A percentile compares a stretch with the other conserved stretches of the same genome.
These are phyloP conservation scores for Platycheirus albimanus DNA, from an alignment of 2,888 invertebrate species.

Conservation along the genomic window DNA sequence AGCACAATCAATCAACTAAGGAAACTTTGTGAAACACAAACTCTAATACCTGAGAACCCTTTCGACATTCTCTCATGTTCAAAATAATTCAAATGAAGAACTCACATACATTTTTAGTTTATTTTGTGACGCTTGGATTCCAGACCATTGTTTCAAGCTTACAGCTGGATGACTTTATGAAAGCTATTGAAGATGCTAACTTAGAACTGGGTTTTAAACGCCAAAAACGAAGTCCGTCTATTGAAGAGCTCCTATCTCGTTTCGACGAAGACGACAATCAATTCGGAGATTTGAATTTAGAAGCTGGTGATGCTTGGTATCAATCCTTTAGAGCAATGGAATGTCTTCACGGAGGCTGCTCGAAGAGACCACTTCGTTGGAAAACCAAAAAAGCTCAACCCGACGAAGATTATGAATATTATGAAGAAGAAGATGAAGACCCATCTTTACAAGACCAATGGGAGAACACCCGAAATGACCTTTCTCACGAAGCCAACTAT, in stretches of 20 bases:
- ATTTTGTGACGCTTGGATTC: background rate
- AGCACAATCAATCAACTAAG: no score
- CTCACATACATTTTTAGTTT: slow-evolving; percentile 5
- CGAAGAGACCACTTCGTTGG: slow-evolving; percentile 34
- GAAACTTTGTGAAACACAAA: background rate
- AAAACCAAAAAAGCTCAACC: slow-evolving; percentile 37
- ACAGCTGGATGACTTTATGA: slow-evolving; percentile 76
- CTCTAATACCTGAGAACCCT: background rate
- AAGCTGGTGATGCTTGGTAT: slow-evolving; percentile 77
- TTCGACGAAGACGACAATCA: slow-evolving; percentile 65
- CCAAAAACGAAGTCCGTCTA: slow-evolving; percentile 76
- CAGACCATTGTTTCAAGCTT: slow-evolving; percentile 43
- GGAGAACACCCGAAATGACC: slow-evolving; percentile 77
- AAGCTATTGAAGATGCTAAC: slow-evolving; percentile 74
- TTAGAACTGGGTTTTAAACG: slow-evolving; percentile 66
- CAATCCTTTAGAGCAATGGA: slow-evolving; percentile 72
- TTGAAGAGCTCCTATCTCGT: slow-evolving; percentile 76
- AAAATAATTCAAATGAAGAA: slow-evolving; percentile 39
- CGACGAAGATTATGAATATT: slow-evolving; percentile 63
- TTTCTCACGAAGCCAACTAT: slow-evolving; percentile 82
- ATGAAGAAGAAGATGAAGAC: slow-evolving; percentile 74
- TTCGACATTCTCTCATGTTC: background rate
- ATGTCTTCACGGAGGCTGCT: slow-evolving; percentile 57
- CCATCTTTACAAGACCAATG: slow-evolving; percentile 74
- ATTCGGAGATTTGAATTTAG: slow-evolving; percentile 40